A percentile compares a stretch with the other conserved stretches of the same genome.
Evolutionary conservation across 2,888 invertebrate genomes (phyloP).

Genomic region (Blastobasis lacticolella): DNA sequence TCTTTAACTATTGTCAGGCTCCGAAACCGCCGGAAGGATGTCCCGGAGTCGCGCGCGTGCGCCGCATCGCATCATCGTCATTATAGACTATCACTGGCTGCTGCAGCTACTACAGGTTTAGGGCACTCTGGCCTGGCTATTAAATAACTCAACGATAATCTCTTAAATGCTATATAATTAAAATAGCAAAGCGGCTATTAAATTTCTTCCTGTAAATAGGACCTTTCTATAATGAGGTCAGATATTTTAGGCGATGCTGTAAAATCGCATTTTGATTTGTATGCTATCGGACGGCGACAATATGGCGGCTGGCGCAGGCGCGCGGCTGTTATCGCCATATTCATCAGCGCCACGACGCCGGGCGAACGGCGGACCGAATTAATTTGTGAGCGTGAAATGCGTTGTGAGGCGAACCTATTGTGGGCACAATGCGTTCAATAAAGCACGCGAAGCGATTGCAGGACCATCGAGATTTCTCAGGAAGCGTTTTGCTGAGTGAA

Average conservation of each 20-base stretch:
- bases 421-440: too few species aligned
- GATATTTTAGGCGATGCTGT: neutral
- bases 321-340: too few species aligned
- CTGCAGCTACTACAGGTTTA: neutral
- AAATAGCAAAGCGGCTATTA: slow-evolving; percentile 18
- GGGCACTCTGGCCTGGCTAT: neutral
- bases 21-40: slow-evolving; percentile 55
- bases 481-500: too few species aligned
- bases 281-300: too few species aligned
- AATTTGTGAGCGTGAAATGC: too few species aligned
- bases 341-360: too few species aligned
- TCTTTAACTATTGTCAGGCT: slow-evolving; percentile 34
- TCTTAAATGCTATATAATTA: slow-evolving; percentile 14
- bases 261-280: neutral
- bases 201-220: slow-evolving; percentile 15
- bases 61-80: slow-evolving; percentile 20
- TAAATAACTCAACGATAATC: slow-evolving; percentile 5
- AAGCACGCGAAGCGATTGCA: too few species aligned
- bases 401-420: too few species aligned
- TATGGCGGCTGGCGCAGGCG: too few species aligned
- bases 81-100: slow-evolving; percentile 3
- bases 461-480: too few species aligned
- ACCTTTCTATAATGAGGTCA: neutral
- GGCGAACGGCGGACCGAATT: too few species aligned
- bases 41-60: slow-evolving; percentile 35